These are phyloP conservation scores for Micromesistius poutassou DNA, from an alignment of 2,797 vertebrate genomes.

Conservation along the genomic window DNA sequence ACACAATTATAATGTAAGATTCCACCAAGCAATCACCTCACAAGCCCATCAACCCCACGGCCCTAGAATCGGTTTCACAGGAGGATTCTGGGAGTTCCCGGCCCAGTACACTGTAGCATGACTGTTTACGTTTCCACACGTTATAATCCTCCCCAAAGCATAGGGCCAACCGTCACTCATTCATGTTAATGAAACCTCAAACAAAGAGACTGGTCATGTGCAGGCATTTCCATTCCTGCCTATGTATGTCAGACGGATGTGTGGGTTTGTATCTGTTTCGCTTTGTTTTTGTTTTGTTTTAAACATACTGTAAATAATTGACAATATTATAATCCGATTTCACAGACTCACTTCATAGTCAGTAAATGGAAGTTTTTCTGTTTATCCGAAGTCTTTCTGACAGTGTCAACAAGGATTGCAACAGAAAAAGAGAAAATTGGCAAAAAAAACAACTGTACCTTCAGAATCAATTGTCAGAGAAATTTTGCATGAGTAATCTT, in stretches of 20 bases:
- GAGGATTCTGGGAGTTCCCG: not conserved
- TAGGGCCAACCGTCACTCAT: no score
- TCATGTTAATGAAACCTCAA: not conserved
- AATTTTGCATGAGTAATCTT: not conserved
- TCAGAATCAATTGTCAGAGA: constrained; percentile 33
- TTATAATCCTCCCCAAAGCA: not conserved
- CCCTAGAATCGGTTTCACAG: not conserved
- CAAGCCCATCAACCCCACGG: not conserved
- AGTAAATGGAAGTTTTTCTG: not conserved
- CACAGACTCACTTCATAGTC: constrained; percentile 6
- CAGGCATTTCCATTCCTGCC: not conserved
- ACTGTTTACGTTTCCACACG: not conserved
- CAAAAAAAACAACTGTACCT: constrained; percentile 34
- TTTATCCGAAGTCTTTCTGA: not conserved
- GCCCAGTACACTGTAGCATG: not conserved
- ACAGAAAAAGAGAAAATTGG: not conserved
- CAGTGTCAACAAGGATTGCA: not conserved
- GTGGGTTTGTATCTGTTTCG: not conserved
- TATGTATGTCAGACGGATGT: not conserved
- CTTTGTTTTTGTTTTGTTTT: constrained; percentile 21
- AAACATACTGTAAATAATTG: constrained; percentile 35
- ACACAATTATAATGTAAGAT: no score
- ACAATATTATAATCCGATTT: constrained; percentile 21
- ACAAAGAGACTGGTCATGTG: not conserved
- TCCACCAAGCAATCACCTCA: no score